Evolutionary conservation across 1,140 invertebrate species (phyloP).

Genomic region (Hypsibius dujardini): DNA sequence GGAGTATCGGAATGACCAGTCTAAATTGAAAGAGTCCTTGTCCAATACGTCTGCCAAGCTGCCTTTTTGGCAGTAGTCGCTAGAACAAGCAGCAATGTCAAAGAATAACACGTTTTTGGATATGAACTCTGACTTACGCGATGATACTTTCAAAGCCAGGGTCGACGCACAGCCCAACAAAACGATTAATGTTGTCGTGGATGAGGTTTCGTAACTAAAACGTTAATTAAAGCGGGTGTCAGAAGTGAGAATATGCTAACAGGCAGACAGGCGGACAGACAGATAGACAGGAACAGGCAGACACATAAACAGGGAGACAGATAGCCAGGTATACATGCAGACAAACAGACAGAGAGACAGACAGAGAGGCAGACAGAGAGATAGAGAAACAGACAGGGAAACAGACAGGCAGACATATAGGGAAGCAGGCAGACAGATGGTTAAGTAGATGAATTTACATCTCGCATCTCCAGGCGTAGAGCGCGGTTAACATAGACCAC

Average conservation of each 20-base stretch:
- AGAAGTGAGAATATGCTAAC: constrained; percentile 4
- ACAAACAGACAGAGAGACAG: too few relatives aligned
- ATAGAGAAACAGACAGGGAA: neutral
- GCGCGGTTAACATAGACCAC: constrained; percentile 66
- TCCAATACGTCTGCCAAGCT: constrained; percentile 73
- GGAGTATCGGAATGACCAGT: constrained; percentile 84
- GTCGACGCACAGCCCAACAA: constrained; percentile 83
- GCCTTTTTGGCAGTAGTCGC: constrained; percentile 86
- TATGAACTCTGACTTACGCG: constrained; percentile 31
- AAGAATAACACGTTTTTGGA: constrained; percentile 34
- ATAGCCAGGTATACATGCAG: too few relatives aligned
- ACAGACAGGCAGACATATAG: neutral
- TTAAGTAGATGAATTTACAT: constrained; percentile 33
- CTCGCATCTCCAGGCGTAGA: constrained; percentile 71
- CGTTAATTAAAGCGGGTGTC: neutral
- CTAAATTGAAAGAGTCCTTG: constrained; percentile 75
- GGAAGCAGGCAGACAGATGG: neutral
- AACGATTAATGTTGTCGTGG: constrained; percentile 80
- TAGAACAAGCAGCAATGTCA: constrained; percentile 45
- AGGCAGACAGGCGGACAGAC: neutral
- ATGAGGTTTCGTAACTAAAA: constrained; percentile 77
- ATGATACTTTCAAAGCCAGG: constrained; percentile 56
- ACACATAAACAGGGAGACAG: too few relatives aligned
- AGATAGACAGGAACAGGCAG: too few relatives aligned
- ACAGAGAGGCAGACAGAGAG: neutral